A percentile compares a stretch with the other conserved stretches of the same genome.
Evolutionary conservation across 2,888 invertebrate genomes (phyloP).

Genomic region (Pheosia tremula): DNA sequence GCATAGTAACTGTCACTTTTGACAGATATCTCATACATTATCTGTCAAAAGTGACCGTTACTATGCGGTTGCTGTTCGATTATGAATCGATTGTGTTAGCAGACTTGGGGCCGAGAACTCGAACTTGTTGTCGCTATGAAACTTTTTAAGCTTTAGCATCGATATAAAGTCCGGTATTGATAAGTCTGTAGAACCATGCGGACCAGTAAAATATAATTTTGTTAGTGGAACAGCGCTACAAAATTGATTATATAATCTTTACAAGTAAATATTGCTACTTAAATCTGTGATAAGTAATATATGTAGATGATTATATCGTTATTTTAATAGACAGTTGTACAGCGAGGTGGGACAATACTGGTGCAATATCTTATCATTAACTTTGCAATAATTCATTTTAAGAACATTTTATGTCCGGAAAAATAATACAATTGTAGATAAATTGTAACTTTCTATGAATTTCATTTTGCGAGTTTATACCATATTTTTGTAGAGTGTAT

Average conservation of each 20-base stretch:
- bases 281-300: slow-evolving; percentile 22
- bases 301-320: slow-evolving; percentile 15
- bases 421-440: no score
- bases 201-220: slow-evolving; percentile 20
- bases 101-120: no score
- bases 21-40: no score
- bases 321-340: slow-evolving; percentile 35
- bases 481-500: no score
- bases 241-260: slow-evolving; percentile 34
- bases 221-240: slow-evolving; percentile 44
- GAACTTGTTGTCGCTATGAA: no score
- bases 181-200: slow-evolving; percentile 21
- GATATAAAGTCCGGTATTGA: background rate
- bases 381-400: background rate
- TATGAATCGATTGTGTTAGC: no score
- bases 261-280: slow-evolving; percentile 39
- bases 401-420: background rate
- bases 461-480: no score
- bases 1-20: no score
- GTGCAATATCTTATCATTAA: background rate
- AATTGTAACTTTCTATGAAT: no score
- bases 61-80: no score
- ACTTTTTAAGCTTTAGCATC: no score
- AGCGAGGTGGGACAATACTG: slow-evolving; percentile 13
- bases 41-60: no score